Conservation (phyloP, 92 coral and sea anemone genomes). For the Palythoa caribaeorum region DNA sequence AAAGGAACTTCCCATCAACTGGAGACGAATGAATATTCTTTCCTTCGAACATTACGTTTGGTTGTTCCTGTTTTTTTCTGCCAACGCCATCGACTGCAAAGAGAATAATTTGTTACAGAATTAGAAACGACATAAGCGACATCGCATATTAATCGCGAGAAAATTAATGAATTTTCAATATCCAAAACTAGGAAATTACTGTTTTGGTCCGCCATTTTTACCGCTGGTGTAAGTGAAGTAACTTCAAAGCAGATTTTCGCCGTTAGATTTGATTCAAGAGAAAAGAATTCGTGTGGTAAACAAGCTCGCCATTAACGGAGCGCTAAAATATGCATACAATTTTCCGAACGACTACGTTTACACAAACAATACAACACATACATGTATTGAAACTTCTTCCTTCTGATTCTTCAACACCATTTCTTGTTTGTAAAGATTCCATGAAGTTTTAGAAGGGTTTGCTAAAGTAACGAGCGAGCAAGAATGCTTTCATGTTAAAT, state of each 20-base stretch:
- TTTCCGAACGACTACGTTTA: conserved; percentile 98
- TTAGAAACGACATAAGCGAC: conserved; percentile 75
- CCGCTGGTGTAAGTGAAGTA: conserved; percentile 53
- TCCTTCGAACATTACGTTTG: conserved; percentile 93
- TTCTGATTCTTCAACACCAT: conserved; percentile 79
- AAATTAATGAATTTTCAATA: conserved; percentile 75
- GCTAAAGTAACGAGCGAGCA: conserved; percentile 39
- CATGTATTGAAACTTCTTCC: conserved; percentile 85
- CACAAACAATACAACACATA: conserved; percentile 96
- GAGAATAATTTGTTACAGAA: conserved; percentile 73
- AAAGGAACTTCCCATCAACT: conserved; percentile 95
- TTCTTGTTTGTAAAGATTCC: conserved; percentile 84
- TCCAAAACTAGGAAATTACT: conserved; percentile 77
- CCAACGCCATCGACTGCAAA: conserved; percentile 87
- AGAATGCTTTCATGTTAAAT: conserved; percentile 34
- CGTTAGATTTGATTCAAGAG: conserved; percentile 31
- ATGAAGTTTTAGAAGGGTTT: conserved; percentile 61
- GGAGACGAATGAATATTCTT: conserved; percentile 99
- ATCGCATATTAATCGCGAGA: conserved; percentile 77
- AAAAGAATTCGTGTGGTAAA: conserved; percentile 55
- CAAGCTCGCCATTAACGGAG: conserved; percentile 82
- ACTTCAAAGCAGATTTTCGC: conserved; percentile 59
- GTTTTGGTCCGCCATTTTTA: conserved; percentile 81
- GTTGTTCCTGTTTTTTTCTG: conserved; percentile 84
- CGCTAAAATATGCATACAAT: conserved; percentile 99